phyloP scores from a whole-genome alignment of 2,888 invertebrate species.

The Nowickia ferox region DNA sequence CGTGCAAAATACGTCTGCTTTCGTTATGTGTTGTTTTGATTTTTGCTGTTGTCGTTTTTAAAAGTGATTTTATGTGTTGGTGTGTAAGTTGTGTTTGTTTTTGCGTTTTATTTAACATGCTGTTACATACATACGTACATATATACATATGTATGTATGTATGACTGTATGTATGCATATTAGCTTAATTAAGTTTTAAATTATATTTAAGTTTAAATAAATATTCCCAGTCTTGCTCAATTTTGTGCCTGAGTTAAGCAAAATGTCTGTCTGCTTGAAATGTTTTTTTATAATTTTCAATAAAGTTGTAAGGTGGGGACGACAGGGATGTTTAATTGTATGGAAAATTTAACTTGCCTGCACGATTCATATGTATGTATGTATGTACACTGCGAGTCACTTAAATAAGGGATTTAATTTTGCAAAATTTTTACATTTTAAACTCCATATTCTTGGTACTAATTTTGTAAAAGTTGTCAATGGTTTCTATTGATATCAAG shows the following conservation, averaged over 20 bases:
- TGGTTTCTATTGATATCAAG: no score
- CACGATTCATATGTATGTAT: no score
- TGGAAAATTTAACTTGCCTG: not conserved
- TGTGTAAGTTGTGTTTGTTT: conserved; percentile 27
- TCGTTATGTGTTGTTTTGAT: conserved; percentile 3
- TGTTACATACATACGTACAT: no score
- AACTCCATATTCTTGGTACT: no score
- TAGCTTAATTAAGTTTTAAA: conserved; percentile 68
- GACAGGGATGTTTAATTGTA: conserved; percentile 2
- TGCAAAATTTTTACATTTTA: no score
- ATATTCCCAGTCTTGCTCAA: conserved; percentile 7
- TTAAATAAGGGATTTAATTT: no score
- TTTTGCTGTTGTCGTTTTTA: conserved; percentile 2
- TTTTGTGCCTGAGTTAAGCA: conserved; percentile 23
- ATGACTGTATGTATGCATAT: conserved; percentile 44
- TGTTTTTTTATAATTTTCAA: not conserved
- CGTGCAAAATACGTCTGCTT: conserved; percentile 19
- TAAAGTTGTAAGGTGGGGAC: not conserved
- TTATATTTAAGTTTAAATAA: conserved; percentile 58
- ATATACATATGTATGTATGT: not conserved
- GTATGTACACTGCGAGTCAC: no score
- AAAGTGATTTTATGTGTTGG: conserved; percentile 13
- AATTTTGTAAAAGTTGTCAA: no score
- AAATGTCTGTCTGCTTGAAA: not conserved
- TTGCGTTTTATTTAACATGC: conserved; percentile 50